Percentiles rank a stretch among this genome's conserved stretches.
Conservation (phyloP, 2,797 vertebrate species). For the Coracias cyanogaster region DNA sequence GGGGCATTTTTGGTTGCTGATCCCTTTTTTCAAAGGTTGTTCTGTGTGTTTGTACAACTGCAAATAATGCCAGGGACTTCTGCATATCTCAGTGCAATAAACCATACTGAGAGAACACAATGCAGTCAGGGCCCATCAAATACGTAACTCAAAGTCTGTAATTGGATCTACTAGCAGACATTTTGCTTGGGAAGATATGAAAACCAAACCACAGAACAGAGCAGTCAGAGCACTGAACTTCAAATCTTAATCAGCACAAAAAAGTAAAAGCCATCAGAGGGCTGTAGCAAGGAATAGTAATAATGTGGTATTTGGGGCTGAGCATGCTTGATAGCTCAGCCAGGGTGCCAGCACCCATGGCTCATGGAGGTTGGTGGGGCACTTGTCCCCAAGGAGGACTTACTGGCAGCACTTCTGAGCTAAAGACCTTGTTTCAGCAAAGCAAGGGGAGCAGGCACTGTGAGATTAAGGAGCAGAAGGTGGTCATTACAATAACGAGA, state of each 20-base stretch:
- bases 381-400: neutral
- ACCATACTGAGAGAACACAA: neutral
- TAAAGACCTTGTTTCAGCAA: neutral
- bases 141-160: neutral
- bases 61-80: neutral
- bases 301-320: neutral
- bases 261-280: neutral
- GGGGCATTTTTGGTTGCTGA: neutral
- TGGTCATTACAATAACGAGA: neutral
- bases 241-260: neutral
- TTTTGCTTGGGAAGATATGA: neutral
- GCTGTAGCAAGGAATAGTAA: neutral
- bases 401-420: neutral
- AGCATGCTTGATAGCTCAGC: neutral
- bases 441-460: neutral
- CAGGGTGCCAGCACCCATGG: neutral
- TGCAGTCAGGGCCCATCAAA: neutral
- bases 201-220: neutral
- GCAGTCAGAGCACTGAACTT: neutral
- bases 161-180: neutral
- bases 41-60: neutral
- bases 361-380: fast-evolving
- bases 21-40: neutral
- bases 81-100: neutral
- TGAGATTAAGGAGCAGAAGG: neutral